These are phyloP conservation scores for Trichomalopsis sarcophagae DNA, from an alignment of 1,140 invertebrate genomes.

Conservation along the genomic window DNA sequence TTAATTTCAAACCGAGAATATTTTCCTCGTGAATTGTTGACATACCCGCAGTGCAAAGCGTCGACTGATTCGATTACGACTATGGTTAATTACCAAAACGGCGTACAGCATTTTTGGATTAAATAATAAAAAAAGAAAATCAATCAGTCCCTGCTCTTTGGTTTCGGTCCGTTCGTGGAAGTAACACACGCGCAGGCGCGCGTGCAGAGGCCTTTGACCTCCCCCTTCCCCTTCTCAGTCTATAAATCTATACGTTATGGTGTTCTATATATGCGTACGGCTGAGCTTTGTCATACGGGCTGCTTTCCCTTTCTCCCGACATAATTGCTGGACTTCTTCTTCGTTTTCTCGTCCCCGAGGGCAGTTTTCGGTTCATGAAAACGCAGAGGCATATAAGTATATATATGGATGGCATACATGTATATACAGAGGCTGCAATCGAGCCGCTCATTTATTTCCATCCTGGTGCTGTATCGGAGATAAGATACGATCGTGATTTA, in stretches of 20 bases:
- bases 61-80: no score
- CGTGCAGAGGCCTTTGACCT: slow-evolving; percentile 72
- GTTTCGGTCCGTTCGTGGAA: background rate
- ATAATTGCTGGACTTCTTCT: slow-evolving; percentile 3
- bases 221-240: slow-evolving; percentile 45
- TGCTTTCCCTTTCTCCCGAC: background rate
- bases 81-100: no score
- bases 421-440: background rate
- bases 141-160: background rate
- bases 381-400: background rate
- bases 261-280: background rate
- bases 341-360: background rate
- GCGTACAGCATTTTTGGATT: no score
- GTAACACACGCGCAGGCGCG: background rate
- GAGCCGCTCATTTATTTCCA: slow-evolving; percentile 1
- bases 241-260: background rate
- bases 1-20: no score
- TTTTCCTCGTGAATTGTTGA: no score
- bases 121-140: no score
- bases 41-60: no score
- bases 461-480: background rate
- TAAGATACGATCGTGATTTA: slow-evolving; percentile 4
- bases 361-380: background rate
- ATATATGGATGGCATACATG: background rate
- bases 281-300: slow-evolving; percentile 33